Evolutionary conservation across 2,888 invertebrate genomes (phyloP).

Genomic region (Callinectes sapidus): DNA sequence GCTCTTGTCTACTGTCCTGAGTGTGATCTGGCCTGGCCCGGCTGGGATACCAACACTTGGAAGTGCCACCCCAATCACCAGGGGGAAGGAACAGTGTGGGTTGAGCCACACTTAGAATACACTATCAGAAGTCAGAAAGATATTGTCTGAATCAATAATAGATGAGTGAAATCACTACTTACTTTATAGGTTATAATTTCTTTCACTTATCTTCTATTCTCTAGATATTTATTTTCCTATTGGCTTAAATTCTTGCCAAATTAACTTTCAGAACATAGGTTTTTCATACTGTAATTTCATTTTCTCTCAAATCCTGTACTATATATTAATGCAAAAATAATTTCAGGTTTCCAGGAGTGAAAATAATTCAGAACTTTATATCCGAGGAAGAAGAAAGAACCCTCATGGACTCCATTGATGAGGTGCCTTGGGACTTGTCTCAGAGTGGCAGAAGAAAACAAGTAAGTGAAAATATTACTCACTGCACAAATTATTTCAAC

Average conservation of each 20-base stretch:
- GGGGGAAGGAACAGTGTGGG: conserved; percentile 80
- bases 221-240: too few species aligned
- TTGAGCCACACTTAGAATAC: conserved; percentile 74
- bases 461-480: conserved; percentile 39
- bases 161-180: neutral
- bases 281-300: too few species aligned
- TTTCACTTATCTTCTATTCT: too few species aligned
- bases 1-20: conserved; percentile 86
- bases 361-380: conserved; percentile 83
- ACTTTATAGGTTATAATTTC: neutral
- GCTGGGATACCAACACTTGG: conserved; percentile 82
- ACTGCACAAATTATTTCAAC: neutral
- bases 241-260: too few species aligned
- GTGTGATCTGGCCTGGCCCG: conserved; percentile 86
- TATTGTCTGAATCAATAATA: neutral
- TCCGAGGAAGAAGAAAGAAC: conserved; percentile 82
- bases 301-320: too few species aligned
- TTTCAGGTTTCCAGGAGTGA: conserved; percentile 67
- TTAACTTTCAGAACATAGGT: too few species aligned
- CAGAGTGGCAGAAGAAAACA: conserved; percentile 96
- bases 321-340: neutral
- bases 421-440: conserved; percentile 90
- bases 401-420: conserved; percentile 82
- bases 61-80: conserved; percentile 83
- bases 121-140: neutral